phyloP scores from a whole-genome alignment of 2,888 invertebrate species.

The Cistogaster globosa region DNA sequence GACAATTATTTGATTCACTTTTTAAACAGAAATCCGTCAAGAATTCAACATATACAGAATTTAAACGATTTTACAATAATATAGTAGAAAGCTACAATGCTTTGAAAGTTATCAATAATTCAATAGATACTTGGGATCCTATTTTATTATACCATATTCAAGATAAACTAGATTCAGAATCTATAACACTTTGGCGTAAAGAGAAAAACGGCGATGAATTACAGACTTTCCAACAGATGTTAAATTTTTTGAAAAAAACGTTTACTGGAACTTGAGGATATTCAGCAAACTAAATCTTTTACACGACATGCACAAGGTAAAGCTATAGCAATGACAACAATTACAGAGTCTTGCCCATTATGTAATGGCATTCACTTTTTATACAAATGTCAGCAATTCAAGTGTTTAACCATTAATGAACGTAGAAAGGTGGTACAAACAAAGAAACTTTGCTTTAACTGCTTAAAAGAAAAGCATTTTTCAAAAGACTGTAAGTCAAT shows the following conservation, averaged over 20 bases:
- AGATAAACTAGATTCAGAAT: slow-evolving; percentile 55
- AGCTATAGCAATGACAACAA: neutral
- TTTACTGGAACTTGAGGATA: slow-evolving; percentile 52
- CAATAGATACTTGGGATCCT: slow-evolving; percentile 44
- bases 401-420: slow-evolving; percentile 7
- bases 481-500: slow-evolving; percentile 42
- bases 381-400: slow-evolving; percentile 53
- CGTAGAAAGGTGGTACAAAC: slow-evolving; percentile 23
- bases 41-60: slow-evolving; percentile 6
- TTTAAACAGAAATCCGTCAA: slow-evolving; percentile 46
- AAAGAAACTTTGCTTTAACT: neutral
- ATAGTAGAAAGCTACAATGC: slow-evolving; percentile 43
- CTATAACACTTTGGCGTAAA: slow-evolving; percentile 52
- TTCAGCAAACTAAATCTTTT: neutral
- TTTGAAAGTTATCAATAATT: slow-evolving; percentile 42
- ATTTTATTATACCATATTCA: slow-evolving; percentile 54
- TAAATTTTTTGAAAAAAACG: slow-evolving; percentile 54
- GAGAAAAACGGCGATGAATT: too few relatives aligned
- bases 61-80: slow-evolving; percentile 51
- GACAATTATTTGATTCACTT: slow-evolving; percentile 19
- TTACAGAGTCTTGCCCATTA: slow-evolving; percentile 26
- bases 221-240: slow-evolving; percentile 42
- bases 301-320: neutral
- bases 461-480: slow-evolving; percentile 28
- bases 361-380: slow-evolving; percentile 37